Evolutionary conservation across 2,888 invertebrate species (phyloP), one percentile per base, ranked within the genome.

Genomic region (Marasmarcha lunaedactyla): DNA sequence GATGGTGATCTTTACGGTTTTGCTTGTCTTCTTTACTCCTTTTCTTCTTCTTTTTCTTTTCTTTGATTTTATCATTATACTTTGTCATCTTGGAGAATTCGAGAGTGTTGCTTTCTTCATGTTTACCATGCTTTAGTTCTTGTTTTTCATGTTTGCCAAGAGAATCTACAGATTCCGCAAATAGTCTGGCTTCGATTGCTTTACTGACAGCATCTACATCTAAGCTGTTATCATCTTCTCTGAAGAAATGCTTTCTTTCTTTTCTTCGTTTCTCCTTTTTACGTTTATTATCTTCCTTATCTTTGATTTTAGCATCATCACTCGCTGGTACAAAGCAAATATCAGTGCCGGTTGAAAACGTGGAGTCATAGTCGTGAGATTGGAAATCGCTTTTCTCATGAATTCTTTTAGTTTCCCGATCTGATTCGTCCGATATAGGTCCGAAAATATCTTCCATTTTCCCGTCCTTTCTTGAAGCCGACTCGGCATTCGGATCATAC

Each of bases 381-480:
- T 59, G 41, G 47, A 63, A 67, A 13, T 78, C 70, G 40, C 55
- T 48, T 51, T 66, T 70, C 4, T 12, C 34, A 48, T 50, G 56
- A 46, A 48, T 45, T 42, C 52, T 45, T 11, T 38, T 50, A 41
- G 57, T 51, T 37, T 76, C 76, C 57, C 59, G 70, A 44, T 84
- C 84, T 1, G 84, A 84, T 33, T 94, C 91, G 55, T 92, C 94
- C 1, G 94, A 93, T 44, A 94, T 79, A 9, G 93, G 92, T 0
- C 94, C 94, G 70, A 94, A 94, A 45, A 94, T 94, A 51, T 93
- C 93, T 65, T 94, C 93, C 90, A 94, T 92, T 70, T 93, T 91
- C 15, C 89, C 92, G 50, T 91, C 91, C 45, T 91, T 88, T 52
- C 90, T 88, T 1, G 68, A 56, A 39, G 57, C 63, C 48, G 34